Conservation (phyloP, 2,797 vertebrate species). For the Diceros bicornis region DNA sequence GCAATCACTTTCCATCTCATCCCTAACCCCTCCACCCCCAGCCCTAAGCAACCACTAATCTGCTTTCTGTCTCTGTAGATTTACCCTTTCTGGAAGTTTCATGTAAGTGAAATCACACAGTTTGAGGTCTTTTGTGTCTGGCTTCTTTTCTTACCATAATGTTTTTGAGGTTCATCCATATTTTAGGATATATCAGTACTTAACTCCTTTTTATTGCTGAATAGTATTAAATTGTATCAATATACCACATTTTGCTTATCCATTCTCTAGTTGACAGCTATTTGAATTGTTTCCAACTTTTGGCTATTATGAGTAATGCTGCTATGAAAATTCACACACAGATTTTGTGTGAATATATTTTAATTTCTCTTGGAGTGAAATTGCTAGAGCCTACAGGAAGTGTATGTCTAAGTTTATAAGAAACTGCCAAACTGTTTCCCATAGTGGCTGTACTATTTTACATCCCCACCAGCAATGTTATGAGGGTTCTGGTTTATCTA, state of each 20-base stretch:
- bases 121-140: not conserved
- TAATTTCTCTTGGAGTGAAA: constrained; percentile 17
- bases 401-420: not conserved
- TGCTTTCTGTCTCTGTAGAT: not conserved
- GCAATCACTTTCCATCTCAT: not conserved
- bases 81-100: not conserved
- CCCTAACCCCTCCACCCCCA: no score
- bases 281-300: not conserved
- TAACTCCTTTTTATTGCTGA: not conserved
- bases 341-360: not conserved
- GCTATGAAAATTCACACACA: not conserved
- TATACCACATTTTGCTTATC: not conserved
- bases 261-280: not conserved
- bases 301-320: not conserved
- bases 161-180: not conserved
- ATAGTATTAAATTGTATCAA: not conserved
- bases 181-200: not conserved
- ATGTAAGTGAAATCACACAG: not conserved
- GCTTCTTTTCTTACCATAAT: not conserved
- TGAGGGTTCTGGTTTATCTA: not conserved
- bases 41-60: not conserved
- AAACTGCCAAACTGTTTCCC: not conserved
- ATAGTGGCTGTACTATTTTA: not conserved
- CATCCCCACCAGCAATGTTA: not conserved
- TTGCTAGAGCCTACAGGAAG: not conserved